Evolutionary conservation across 2,797 vertebrate genomes (phyloP), one percentile per base, ranked within the genome.

Genomic region (Mormyrus hasselquistii): DNA sequence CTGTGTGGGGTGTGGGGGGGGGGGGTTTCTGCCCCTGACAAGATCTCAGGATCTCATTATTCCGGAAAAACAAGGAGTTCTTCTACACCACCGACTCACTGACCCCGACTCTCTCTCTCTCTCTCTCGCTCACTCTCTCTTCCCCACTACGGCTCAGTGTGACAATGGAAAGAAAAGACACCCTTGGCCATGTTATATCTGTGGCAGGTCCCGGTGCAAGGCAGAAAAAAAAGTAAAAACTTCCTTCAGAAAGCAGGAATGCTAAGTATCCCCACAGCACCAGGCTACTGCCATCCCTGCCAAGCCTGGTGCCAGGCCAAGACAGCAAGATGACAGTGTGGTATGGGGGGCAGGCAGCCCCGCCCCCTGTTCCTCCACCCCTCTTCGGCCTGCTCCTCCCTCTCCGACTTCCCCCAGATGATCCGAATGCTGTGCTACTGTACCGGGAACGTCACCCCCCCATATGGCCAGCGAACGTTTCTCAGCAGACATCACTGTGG

Each of bases 171-270:
- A n/a, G 22, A 84, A 91, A 92, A 93, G 84, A 82, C 89, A 53
- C 88, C 92, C 90, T 86, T 89, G 90, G 90, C 89, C 88, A 90
- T 91, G 92, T 92, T 94, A 94, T 92, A 94, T 95, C 94, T 91
- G 90, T 91, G 92, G 92, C 93, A 93, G 91, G 93, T 94, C 93
- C 90, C 90, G 91, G 87, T 93, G 91, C 90, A 89, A 0, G 44
- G 69, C 91, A 92, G 92, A 91, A 89, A 82, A 89, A n/a, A 84
- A 83, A 87, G 92, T 88, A 47, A 12, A 87, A 92, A 92, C 93
- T 93, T 95, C 94, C 94, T 93, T 94, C 92, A 93, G 94, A 94
- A 93, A 94, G 93, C 92, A 94, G 93, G 95, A 96, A 96, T 95
- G 94, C 89, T 92, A 95, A 95, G 91, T 92, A 95, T 95, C 94